These are phyloP conservation scores for Agrochola circellaris DNA, from an alignment of 2,888 invertebrate genomes.

Conservation along the genomic window DNA sequence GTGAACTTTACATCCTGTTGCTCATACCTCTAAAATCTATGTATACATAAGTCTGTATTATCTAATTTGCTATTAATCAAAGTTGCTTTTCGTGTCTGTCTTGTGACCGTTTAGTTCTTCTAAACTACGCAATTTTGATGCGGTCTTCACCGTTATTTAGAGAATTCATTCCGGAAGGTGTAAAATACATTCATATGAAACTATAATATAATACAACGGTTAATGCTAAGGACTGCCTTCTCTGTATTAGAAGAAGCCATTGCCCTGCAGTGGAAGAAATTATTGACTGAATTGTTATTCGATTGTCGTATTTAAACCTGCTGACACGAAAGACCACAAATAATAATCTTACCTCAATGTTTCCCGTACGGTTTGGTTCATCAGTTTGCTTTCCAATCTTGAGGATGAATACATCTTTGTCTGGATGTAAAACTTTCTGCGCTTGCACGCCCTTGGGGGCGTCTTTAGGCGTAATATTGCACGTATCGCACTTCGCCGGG, in stretches of 20 bases:
- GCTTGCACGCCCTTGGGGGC: constrained; percentile 90
- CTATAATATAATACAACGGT: background rate
- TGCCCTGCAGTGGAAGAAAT: background rate
- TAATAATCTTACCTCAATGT: constrained; percentile 91
- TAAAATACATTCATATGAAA: background rate
- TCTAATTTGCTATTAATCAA: too few species aligned
- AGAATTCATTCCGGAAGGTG: background rate
- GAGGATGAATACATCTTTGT: constrained; percentile 93
- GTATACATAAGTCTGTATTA: too few species aligned
- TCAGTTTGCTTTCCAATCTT: constrained; percentile 94
- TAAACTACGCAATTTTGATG: background rate
- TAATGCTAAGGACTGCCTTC: background rate
- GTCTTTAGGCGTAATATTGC: constrained; percentile 87
- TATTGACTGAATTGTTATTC: too few species aligned
- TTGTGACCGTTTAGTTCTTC: background rate
- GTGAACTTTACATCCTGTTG: too few species aligned
- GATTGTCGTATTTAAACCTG: background rate
- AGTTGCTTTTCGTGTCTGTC: background rate
- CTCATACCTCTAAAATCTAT: too few species aligned
- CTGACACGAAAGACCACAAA: background rate
- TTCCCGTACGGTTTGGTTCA: constrained; percentile 90
- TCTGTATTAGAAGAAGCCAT: background rate
- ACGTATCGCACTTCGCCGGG: constrained; percentile 78
- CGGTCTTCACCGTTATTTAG: background rate
- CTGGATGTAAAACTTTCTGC: constrained; percentile 91